Percentiles rank a stretch among this genome's conserved stretches.
phyloP scores from a whole-genome alignment of 1,140 invertebrate genomes.

The Pogonomyrmex californicus region DNA sequence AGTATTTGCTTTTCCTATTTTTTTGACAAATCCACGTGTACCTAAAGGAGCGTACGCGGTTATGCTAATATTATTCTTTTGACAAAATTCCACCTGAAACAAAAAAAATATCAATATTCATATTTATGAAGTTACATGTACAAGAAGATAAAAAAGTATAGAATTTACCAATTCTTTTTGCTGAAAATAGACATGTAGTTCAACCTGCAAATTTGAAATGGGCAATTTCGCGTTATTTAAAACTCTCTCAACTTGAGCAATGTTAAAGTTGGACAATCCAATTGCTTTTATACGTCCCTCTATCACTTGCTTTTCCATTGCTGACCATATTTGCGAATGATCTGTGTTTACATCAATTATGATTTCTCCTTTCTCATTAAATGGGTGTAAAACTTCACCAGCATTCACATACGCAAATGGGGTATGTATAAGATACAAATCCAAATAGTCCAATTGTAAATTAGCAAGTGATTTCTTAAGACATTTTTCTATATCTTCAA shows the following conservation, averaged over 20 bases:
- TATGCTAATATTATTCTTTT: slow-evolving; percentile 86
- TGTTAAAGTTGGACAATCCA: slow-evolving; percentile 94
- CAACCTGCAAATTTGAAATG: slow-evolving; percentile 91
- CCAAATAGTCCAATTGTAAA: slow-evolving; percentile 90
- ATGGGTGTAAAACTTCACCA: slow-evolving; percentile 85
- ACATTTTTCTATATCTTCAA: slow-evolving; percentile 88
- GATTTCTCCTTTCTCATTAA: slow-evolving; percentile 88
- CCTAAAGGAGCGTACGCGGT: slow-evolving; percentile 90
- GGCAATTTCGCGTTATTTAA: slow-evolving; percentile 87
- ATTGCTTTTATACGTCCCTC: slow-evolving; percentile 90
- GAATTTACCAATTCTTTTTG: slow-evolving; percentile 87
- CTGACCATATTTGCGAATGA: slow-evolving; percentile 91
- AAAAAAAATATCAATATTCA: slow-evolving; percentile 37
- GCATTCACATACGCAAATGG: slow-evolving; percentile 90
- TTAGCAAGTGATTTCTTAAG: slow-evolving; percentile 88
- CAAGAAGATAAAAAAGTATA: not conserved
- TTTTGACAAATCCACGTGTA: slow-evolving; percentile 87
- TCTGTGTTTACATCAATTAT: slow-evolving; percentile 90
- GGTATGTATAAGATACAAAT: slow-evolving; percentile 90
- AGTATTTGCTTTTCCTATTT: slow-evolving; percentile 84
- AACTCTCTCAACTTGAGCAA: slow-evolving; percentile 90
- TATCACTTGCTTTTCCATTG: slow-evolving; percentile 90
- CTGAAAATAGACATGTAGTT: slow-evolving; percentile 90
- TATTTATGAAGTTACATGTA: slow-evolving; percentile 8
- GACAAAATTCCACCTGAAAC: slow-evolving; percentile 87